A percentile compares a stretch with the other conserved stretches of the same genome.
Conservation (phyloP, 2,797 vertebrate genomes). For the Ispidina lecontei region DNA sequence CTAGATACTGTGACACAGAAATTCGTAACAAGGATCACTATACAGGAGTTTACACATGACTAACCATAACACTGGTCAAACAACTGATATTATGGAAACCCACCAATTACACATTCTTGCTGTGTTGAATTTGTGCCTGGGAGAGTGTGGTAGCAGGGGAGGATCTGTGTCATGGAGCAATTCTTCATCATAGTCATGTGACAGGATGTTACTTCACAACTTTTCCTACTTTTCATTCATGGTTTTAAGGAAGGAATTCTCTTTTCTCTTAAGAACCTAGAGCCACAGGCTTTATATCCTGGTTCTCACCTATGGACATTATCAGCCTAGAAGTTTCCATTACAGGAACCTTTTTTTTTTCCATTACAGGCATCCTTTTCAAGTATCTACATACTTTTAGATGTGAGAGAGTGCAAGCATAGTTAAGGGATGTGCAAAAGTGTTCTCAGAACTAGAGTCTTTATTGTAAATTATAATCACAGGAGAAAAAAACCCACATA, state of each 20-base stretch:
- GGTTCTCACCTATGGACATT: not conserved
- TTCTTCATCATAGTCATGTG: not conserved
- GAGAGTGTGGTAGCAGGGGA: not conserved
- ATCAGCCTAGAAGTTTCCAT: not conserved
- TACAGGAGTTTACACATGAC: not conserved
- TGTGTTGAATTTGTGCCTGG: not conserved
- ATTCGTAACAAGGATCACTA: not conserved
- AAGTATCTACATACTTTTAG: not conserved
- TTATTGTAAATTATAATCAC: not conserved
- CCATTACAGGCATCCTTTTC: not conserved
- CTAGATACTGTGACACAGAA: not conserved
- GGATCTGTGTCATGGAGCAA: not conserved
- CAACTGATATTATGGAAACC: not conserved
- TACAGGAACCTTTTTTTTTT: not conserved
- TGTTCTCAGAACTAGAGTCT: not conserved
- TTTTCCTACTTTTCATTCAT: not conserved
- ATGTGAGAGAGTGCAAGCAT: not conserved
- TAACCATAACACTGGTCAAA: not conserved
- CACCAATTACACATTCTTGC: not conserved
- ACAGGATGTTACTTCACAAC: not conserved
- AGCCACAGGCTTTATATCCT: not conserved
- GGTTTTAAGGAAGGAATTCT: not conserved
- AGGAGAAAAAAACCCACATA: not conserved
- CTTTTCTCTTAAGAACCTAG: not conserved
- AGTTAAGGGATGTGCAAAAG: not conserved